Percentiles rank a stretch among this genome's conserved stretches.
phyloP scores from a whole-genome alignment of 1,140 invertebrate species.

The Medauroidea extradentata region DNA sequence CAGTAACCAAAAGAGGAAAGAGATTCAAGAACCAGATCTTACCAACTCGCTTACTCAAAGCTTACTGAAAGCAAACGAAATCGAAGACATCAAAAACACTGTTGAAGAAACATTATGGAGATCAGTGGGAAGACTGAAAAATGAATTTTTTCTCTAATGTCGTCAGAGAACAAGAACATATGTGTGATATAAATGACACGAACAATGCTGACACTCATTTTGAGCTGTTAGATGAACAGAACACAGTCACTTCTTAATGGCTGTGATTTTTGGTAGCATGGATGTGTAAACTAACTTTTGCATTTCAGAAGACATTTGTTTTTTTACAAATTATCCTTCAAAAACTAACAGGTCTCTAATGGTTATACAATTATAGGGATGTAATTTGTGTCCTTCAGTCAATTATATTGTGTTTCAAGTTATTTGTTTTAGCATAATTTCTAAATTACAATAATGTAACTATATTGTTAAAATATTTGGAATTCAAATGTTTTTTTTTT shows the following conservation, averaged over 20 bases:
- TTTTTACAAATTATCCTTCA: too few species aligned
- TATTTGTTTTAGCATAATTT: too few species aligned
- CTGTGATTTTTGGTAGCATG: neutral
- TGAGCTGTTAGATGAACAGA: neutral
- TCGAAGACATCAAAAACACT: neutral
- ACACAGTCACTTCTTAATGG: neutral
- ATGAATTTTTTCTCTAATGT: neutral
- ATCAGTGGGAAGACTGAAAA: conserved; percentile 5
- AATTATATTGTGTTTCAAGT: too few species aligned
- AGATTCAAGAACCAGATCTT: neutral
- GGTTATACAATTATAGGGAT: too few species aligned
- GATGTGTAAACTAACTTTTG: neutral
- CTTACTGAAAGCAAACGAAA: neutral
- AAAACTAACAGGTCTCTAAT: too few species aligned
- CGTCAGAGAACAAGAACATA: neutral
- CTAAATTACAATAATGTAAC: too few species aligned
- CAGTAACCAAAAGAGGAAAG: neutral
- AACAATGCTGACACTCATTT: neutral
- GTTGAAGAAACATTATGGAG: neutral
- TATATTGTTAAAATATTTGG: neutral
- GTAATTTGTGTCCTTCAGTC: too few species aligned
- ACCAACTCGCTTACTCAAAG: neutral
- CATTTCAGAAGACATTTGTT: too few species aligned
- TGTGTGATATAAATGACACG: neutral
- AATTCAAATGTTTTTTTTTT: neutral